A percentile compares a stretch with the other conserved stretches of the same genome.
Evolutionary conservation across 2,113 vertebrate genomes (phyloP).

Genomic region (Uropsilus gracilis): DNA sequence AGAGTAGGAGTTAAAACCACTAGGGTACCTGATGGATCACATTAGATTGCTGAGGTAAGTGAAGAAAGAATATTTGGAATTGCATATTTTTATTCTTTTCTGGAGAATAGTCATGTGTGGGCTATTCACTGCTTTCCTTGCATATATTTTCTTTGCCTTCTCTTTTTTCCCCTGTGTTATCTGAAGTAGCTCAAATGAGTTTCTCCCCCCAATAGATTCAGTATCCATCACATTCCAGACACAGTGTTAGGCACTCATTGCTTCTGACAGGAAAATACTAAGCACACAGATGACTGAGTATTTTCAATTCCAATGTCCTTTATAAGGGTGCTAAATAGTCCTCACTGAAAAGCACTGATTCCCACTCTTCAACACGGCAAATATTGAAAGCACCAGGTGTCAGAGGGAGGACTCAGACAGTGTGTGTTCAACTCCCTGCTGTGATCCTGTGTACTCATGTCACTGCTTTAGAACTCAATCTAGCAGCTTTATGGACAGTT

Average conservation of each 20-base stretch:
- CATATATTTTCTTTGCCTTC: background rate
- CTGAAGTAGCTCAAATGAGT: background rate
- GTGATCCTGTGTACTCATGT: background rate
- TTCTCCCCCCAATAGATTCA: background rate
- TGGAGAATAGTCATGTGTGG: background rate
- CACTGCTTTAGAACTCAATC: background rate
- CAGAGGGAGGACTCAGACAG: accelerated
- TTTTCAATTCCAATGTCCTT: background rate
- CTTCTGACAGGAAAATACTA: background rate
- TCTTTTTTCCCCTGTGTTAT: slow-evolving; percentile 29
- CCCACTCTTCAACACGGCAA: background rate
- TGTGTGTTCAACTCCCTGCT: accelerated
- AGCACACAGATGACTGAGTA: background rate
- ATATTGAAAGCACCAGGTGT: background rate
- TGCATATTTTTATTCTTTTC: background rate
- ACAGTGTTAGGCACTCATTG: background rate
- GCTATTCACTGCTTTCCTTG: background rate
- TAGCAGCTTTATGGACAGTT: background rate
- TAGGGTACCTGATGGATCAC: slow-evolving; percentile 33
- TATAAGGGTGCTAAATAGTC: background rate
- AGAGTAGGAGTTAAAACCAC: slow-evolving; percentile 44
- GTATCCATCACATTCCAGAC: background rate
- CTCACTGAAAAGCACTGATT: background rate
- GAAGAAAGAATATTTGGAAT: slow-evolving; percentile 25
- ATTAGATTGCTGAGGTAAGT: background rate